Percentiles rank a stretch among this genome's conserved stretches.
phyloP scores from a whole-genome alignment of 2,797 vertebrate genomes.

The Acrocephalus scirpaceus region DNA sequence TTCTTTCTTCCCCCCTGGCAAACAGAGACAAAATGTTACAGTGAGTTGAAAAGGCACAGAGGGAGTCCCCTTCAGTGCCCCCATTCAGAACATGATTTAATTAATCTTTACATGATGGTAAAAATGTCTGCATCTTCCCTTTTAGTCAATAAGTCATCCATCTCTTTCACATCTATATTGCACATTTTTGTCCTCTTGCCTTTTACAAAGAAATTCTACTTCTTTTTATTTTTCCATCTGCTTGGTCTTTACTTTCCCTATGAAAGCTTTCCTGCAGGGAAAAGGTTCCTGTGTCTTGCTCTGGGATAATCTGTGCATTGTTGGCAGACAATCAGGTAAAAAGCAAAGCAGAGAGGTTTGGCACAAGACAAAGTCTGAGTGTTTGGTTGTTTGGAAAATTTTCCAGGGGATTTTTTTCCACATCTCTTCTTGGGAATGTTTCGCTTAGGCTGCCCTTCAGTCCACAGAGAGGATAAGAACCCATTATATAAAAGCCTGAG shows the following conservation, averaged over 20 bases:
- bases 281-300: constrained; percentile 21
- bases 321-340: constrained; percentile 31
- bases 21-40: neutral
- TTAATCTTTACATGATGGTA: neutral
- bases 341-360: constrained; percentile 23
- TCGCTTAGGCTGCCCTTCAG: neutral
- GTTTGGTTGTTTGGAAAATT: neutral
- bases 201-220: neutral
- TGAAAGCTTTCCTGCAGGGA: constrained; percentile 6
- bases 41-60: neutral
- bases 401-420: constrained; percentile 8
- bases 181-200: neutral
- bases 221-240: neutral
- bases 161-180: neutral
- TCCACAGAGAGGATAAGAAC: neutral
- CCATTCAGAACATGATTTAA: neutral
- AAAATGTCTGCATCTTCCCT: neutral
- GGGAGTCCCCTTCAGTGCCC: neutral
- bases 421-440: constrained; percentile 5
- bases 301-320: neutral
- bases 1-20: neutral
- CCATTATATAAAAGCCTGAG: constrained; percentile 1
- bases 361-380: neutral
- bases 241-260: neutral
- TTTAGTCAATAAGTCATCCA: neutral